Evolutionary conservation across 2,888 invertebrate species (phyloP), one percentile per base, ranked within the genome.

Genomic region (Apomyelois bistriatella): DNA sequence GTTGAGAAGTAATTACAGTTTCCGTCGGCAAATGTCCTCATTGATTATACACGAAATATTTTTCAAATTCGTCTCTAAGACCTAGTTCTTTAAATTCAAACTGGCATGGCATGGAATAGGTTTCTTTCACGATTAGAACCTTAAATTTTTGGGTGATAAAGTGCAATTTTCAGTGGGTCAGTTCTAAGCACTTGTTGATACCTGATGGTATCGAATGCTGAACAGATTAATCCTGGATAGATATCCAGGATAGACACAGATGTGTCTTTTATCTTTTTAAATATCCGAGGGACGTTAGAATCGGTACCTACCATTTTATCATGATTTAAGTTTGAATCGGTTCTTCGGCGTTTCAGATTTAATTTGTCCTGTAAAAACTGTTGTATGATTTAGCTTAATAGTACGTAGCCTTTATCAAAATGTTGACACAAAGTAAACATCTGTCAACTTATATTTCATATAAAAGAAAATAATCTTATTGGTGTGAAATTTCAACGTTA

Each of bases 1-100:
- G 56, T 55, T 57, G 54, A 53, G 52, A 55, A 58, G 54, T 61
- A 61, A 62, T 64, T 62, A 62, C 58, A 56, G 51, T 57, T 61
- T 61, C 60, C 62, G 51, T 35, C 53, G 40, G 28, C 40, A 50
- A 61, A 60, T 56, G 54, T 53, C 54, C 57, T 49, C 42, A 47
- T 53, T 57, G 52, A 52, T 53, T 54, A 55, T 51, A 50, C 42
- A 40, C 16, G 13, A 41, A 12, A 30, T 15, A 40, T 37, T 35
- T 42, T 16, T 28, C 8, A 32, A 30, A 47, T 49, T 41, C 36
- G 16, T 12, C 46, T 54, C 51, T 42, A 54, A 40, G 17, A 7
- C n/a, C 12, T 17, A 37, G 10, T 22, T 6, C 9, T 32, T 40
- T 40, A 32, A 50, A 40, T 40, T 17, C 8, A 30, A 30, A 30